These are phyloP conservation scores for Pollenia griseotomentosa DNA, from an alignment of 2,888 invertebrate genomes.

Conservation along the genomic window DNA sequence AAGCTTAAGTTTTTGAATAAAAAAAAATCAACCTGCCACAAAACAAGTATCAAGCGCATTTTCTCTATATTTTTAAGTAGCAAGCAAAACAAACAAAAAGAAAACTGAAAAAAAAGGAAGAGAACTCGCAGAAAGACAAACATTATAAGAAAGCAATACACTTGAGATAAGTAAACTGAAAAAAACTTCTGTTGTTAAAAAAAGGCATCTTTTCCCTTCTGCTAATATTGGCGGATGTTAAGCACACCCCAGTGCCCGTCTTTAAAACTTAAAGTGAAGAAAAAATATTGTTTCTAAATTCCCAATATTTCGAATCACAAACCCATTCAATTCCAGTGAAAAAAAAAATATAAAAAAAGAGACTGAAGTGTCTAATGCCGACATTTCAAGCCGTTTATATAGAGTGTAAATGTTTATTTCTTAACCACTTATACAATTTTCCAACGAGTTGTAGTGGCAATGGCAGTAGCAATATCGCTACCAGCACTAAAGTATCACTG, in stretches of 20 bases:
- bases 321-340: constrained; percentile 28
- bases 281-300: neutral
- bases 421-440: constrained; percentile 41
- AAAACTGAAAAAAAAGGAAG: neutral
- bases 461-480: constrained; percentile 38
- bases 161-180: constrained; percentile 40
- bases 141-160: constrained; percentile 29
- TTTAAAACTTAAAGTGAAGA: neutral
- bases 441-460: constrained; percentile 10
- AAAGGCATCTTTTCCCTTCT: constrained; percentile 13
- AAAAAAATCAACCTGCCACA: neutral
- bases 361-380: constrained; percentile 35
- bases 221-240: neutral
- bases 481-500: constrained; percentile 2
- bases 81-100: neutral
- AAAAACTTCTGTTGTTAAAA: neutral
- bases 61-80: neutral
- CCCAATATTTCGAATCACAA: constrained; percentile 1
- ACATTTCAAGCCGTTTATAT: constrained; percentile 41
- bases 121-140: constrained; percentile 13
- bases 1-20: neutral
- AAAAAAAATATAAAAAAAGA: constrained; percentile 4
- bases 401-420: constrained; percentile 53
- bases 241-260: constrained; percentile 9
- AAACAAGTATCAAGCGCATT: neutral